Evolutionary conservation across 2,888 invertebrate species (phyloP), one percentile per base, ranked within the genome.

Genomic region (Drosophila neutralis): DNA sequence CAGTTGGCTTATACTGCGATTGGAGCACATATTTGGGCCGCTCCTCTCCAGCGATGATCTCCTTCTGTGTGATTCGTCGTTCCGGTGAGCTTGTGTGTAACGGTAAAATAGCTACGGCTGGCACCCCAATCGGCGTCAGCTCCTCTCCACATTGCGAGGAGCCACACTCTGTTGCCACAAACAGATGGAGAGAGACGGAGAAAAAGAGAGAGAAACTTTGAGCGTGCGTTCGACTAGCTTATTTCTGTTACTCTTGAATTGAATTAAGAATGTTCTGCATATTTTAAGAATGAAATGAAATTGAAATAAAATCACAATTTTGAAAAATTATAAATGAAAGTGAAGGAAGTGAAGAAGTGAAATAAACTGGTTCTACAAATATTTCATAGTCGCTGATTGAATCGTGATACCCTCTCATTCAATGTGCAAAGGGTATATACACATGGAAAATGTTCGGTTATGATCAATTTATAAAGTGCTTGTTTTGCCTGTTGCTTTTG

Each of bases 21-120:
- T 92, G 92, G 27, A 93, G 82, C 36, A 93, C 88, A 78, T 93
- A 95, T 72, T 95, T 93, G 4, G 95, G 95, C 24, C 95, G 92
- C 88, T 95, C 95, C 87, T 95, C 95, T 1, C 95, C 95, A 21
- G 95, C 95, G 4, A 95, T 95, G 71, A 95, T 95, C 91, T 95
- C 95, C 84, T 95, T 95, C 72, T 94, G 95, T 67, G 92, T 95
- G 53, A 93, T 91, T 90, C 76, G 92, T 38, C 93, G 92, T 77
- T 93, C 93, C 31, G 95, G 94, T 65, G 93, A 93, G 69, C 91
- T 92, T 71, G 92, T 92, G 73, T 93, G 92, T 75, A 79, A 90
- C 87, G 87, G 94, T 71, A 93, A 71, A 52, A 73, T 93, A 92
- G 91, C 94, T 65, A 93, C 91, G 35, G 93, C 90, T 33, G 93